Conservation (phyloP, 35 echinoderm and acorn worm genomes). For the Strongylocentrotus purpuratus region DNA sequence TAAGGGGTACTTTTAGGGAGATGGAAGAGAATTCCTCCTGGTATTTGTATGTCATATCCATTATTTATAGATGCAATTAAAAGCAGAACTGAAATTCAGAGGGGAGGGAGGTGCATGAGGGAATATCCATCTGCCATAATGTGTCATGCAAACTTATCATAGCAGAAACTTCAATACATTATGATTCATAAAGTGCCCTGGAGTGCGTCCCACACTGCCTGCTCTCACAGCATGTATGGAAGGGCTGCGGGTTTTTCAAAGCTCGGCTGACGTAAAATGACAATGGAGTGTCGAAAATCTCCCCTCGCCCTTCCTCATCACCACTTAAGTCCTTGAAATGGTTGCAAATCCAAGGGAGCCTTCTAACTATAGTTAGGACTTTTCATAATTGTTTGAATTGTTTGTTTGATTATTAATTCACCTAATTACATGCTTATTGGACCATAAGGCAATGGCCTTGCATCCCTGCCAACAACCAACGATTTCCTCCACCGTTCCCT, state of each 20-base stretch:
- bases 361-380: background rate
- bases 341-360: background rate
- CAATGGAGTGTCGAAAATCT: background rate
- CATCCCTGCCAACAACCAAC: background rate
- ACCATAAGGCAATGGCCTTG: constrained; percentile 16
- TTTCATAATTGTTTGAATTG: background rate
- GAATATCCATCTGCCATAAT: background rate
- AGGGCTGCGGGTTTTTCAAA: background rate
- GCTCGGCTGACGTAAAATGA: background rate
- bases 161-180: background rate
- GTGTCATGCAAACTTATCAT: background rate
- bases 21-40: background rate
- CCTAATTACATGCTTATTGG: background rate
- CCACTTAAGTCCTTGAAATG: background rate
- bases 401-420: constrained; percentile 1
- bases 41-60: background rate
- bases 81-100: background rate
- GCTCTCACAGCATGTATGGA: background rate
- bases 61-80: constrained; percentile 20
- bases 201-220: background rate
- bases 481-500: background rate
- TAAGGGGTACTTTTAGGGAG: too few species aligned
- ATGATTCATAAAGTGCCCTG: background rate
- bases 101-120: background rate
- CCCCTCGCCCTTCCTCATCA: background rate